phyloP scores from a whole-genome alignment of 2,113 vertebrate genomes.

The Oreotrochilus melanogaster region DNA sequence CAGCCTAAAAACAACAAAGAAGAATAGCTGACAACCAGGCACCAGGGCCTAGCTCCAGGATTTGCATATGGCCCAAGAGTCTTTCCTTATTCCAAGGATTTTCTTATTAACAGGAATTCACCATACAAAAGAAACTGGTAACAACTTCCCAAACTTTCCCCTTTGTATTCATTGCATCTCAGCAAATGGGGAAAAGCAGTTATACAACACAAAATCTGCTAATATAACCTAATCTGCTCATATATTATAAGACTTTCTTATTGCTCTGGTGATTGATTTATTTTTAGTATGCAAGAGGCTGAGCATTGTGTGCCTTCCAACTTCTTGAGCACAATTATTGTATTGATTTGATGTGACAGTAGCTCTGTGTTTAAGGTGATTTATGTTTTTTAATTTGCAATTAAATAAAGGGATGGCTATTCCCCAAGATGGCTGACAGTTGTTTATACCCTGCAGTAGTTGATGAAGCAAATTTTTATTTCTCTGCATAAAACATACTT shows the following conservation, averaged over 20 bases:
- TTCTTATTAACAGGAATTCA: slow-evolving; percentile 7
- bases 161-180: neutral
- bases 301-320: slow-evolving; percentile 24
- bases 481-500: slow-evolving; percentile 63
- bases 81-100: neutral
- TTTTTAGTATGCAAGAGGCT: slow-evolving; percentile 61
- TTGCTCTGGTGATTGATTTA: slow-evolving; percentile 36
- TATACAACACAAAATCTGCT: slow-evolving; percentile 22
- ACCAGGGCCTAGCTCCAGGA: neutral
- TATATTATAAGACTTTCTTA: slow-evolving; percentile 4
- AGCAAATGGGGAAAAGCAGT: slow-evolving; percentile 16
- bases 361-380: slow-evolving; percentile 70
- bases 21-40: neutral
- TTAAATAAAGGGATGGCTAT: slow-evolving; percentile 76
- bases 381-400: slow-evolving; percentile 82
- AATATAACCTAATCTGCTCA: slow-evolving; percentile 5
- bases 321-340: slow-evolving; percentile 68
- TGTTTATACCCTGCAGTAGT: slow-evolving; percentile 62
- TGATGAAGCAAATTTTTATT: slow-evolving; percentile 71
- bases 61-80: neutral
- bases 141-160: slow-evolving; percentile 14
- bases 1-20: neutral
- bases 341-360: slow-evolving; percentile 77
- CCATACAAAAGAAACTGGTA: slow-evolving; percentile 27
- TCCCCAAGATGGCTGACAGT: slow-evolving; percentile 66